Percentiles rank a stretch among this genome's conserved stretches.
These are phyloP conservation scores for Drosophila peninsularis DNA, from an alignment of 2,888 invertebrate genomes.

Conservation along the genomic window DNA sequence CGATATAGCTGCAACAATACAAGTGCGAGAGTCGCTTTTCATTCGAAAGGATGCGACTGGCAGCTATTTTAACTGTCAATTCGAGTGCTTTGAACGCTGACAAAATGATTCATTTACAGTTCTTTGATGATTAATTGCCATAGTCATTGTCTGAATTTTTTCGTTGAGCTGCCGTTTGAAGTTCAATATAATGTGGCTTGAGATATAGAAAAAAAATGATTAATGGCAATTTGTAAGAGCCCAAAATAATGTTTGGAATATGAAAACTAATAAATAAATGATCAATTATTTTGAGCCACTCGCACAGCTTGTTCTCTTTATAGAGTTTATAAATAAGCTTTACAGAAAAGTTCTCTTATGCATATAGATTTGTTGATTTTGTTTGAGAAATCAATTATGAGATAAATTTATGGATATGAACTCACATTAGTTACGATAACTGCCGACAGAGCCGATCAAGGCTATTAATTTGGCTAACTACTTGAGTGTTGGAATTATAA, in stretches of 20 bases:
- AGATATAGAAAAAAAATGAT: not conserved
- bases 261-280: conserved; percentile 1
- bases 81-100: not conserved
- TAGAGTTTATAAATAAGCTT: conserved; percentile 1
- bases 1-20: not conserved
- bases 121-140: conserved; percentile 13
- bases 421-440: conserved; percentile 29
- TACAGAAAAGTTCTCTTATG: not conserved
- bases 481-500: conserved; percentile 27
- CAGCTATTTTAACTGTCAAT: not conserved
- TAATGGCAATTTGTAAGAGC: conserved; percentile 7
- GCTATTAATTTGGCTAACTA: conserved; percentile 33
- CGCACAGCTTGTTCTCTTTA: conserved; percentile 10
- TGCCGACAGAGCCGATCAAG: conserved; percentile 1
- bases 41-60: conserved; percentile 12
- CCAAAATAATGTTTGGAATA: conserved; percentile 3
- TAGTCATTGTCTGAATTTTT: conserved; percentile 3
- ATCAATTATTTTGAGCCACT: conserved; percentile 27
- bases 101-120: conserved; percentile 9
- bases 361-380: not conserved
- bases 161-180: not conserved
- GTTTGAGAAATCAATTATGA: not conserved
- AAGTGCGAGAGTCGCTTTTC: not conserved
- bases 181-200: conserved; percentile 9
- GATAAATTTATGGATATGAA: conserved; percentile 16